A percentile compares a stretch with the other conserved stretches of the same genome.
phyloP scores from a whole-genome alignment of 2,888 invertebrate species.

The Leuctra nigra region DNA sequence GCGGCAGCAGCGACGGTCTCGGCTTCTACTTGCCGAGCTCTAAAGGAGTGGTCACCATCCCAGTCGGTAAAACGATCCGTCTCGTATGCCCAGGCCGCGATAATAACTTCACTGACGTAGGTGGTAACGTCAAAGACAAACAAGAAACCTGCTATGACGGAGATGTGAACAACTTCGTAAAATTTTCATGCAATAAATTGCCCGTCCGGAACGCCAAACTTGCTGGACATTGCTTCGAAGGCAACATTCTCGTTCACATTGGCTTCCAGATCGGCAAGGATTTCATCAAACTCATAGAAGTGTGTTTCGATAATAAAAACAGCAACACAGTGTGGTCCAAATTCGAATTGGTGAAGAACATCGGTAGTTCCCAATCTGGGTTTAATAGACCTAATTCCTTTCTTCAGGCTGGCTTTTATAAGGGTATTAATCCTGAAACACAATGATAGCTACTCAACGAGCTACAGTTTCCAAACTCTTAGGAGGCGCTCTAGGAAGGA shows the following conservation, averaged over 20 bases:
- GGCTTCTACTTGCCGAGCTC: constrained; percentile 21
- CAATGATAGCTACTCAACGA: constrained; percentile 32
- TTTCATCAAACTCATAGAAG: constrained; percentile 44
- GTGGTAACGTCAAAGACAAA: background rate
- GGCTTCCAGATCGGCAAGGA: constrained; percentile 47
- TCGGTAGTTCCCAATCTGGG: constrained; percentile 44
- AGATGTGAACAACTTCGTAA: constrained; percentile 36
- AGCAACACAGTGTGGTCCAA: constrained; percentile 48
- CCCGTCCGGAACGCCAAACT: constrained; percentile 40
- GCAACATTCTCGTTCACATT: constrained; percentile 45
- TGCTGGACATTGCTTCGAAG: constrained; percentile 43
- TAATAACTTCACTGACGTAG: constrained; percentile 11
- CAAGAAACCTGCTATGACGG: constrained; percentile 21
- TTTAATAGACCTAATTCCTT: constrained; percentile 47
- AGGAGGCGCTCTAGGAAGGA: constrained; percentile 16
- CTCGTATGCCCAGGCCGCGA: constrained; percentile 20
- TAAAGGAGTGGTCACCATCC: background rate
- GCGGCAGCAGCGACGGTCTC: constrained; percentile 15
- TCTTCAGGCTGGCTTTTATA: constrained; percentile 46
- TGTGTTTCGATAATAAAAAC: constrained; percentile 48
- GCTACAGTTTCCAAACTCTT: constrained; percentile 16
- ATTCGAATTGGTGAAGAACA: constrained; percentile 43
- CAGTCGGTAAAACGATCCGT: constrained; percentile 2
- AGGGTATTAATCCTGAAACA: constrained; percentile 36
- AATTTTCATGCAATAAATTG: constrained; percentile 42